phyloP scores from a whole-genome alignment of 2,888 invertebrate genomes.

The Notodonta ziczac region DNA sequence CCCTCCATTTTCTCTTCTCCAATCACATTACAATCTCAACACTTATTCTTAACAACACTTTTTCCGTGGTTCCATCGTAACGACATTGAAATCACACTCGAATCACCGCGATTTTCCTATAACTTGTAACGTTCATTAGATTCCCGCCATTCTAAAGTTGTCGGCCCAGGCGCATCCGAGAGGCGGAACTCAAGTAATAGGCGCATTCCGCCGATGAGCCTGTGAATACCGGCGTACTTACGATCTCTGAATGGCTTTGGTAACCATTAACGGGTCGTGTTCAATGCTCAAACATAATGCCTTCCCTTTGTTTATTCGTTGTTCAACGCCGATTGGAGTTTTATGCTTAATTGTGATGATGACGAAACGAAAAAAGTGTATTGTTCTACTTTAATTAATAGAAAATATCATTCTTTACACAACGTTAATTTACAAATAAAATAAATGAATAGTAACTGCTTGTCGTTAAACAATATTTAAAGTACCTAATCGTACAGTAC shows the following conservation, averaged over 20 bases:
- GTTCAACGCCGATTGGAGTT: constrained; percentile 34
- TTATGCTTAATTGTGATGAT: constrained; percentile 17
- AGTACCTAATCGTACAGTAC: too few species aligned
- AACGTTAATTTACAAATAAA: too few species aligned
- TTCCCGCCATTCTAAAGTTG: constrained; percentile 64
- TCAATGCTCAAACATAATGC: constrained; percentile 45
- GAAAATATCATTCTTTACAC: too few species aligned
- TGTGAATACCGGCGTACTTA: constrained; percentile 66
- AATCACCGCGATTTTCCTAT: constrained; percentile 35
- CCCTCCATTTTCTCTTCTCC: background rate
- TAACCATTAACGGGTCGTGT: constrained; percentile 57
- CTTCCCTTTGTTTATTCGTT: constrained; percentile 45
- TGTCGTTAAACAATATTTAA: too few species aligned
- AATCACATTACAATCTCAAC: background rate
- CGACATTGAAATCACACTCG: constrained; percentile 20
- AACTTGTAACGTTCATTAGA: constrained; percentile 42
- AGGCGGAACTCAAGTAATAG: constrained; percentile 77
- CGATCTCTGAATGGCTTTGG: constrained; percentile 62
- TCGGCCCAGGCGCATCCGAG: constrained; percentile 57
- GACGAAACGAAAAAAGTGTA: background rate
- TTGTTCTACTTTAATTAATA: too few species aligned
- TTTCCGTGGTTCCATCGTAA: constrained; percentile 8
- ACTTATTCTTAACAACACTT: constrained; percentile 16
- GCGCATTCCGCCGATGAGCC: constrained; percentile 67
- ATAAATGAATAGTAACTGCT: too few species aligned